Percentiles rank a stretch among this genome's conserved stretches.
Evolutionary conservation across 2,888 invertebrate genomes (phyloP).

Genomic region (Tetanocera ferruginea): DNA sequence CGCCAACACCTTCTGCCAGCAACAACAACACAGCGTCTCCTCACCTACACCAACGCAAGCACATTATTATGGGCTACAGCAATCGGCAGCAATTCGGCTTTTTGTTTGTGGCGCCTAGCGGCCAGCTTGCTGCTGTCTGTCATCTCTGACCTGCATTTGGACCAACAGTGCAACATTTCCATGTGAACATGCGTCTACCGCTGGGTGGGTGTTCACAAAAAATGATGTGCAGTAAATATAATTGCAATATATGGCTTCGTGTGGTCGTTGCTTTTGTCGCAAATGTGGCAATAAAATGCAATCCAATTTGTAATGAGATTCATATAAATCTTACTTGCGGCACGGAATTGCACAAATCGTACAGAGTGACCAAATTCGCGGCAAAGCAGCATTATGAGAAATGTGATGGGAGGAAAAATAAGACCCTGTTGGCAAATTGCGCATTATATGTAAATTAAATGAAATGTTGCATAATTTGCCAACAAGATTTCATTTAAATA

Average conservation of each 20-base stretch:
- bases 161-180: neutral
- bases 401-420: neutral
- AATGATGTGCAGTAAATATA: slow-evolving; percentile 54
- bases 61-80: neutral
- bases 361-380: neutral
- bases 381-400: neutral
- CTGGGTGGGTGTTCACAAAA: slow-evolving; percentile 25
- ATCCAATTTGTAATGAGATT: slow-evolving; percentile 53
- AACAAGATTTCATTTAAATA: slow-evolving; percentile 20
- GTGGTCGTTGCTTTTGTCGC: slow-evolving; percentile 38
- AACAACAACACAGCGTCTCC: neutral
- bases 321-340: slow-evolving; percentile 52
- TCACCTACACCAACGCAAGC: neutral
- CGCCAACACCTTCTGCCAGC: neutral
- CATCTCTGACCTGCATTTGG: neutral
- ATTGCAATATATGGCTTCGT: slow-evolving; percentile 55
- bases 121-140: neutral
- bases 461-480: slow-evolving; percentile 31
- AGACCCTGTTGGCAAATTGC: neutral
- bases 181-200: neutral
- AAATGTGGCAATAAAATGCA: slow-evolving; percentile 52
- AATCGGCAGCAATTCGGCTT: neutral
- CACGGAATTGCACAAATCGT: slow-evolving; percentile 9
- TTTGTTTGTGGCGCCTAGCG: neutral
- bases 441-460: slow-evolving; percentile 21